Conservation (phyloP, 2,888 invertebrate species). For the Drosophila sordidula region DNA sequence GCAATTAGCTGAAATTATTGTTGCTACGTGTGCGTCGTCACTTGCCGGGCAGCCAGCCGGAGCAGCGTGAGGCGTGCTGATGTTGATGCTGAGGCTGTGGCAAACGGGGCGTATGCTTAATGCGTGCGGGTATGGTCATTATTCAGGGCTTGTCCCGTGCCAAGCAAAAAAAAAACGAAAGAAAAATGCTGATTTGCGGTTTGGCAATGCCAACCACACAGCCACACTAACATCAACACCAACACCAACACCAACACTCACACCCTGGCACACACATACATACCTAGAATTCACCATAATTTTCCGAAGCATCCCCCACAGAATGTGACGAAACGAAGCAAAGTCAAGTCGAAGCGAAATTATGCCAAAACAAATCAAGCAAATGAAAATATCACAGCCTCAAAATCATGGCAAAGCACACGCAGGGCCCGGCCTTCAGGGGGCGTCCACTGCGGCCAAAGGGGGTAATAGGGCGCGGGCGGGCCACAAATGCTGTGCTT, state of each 20-base stretch:
- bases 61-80: neutral
- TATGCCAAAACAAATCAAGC: conserved; percentile 81
- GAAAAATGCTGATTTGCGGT: conserved; percentile 77
- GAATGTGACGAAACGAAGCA: conserved; percentile 32
- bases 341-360: conserved; percentile 59
- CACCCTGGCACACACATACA: conserved; percentile 3
- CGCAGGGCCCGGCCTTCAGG: conserved; percentile 32
- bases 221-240: neutral
- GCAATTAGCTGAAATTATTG: conserved; percentile 83
- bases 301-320: conserved; percentile 37
- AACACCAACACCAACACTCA: conserved; percentile 1
- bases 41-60: conserved; percentile 42
- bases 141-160: conserved; percentile 46
- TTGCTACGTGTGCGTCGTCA: conserved; percentile 79
- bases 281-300: conserved; percentile 54
- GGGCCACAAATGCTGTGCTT: conserved; percentile 79
- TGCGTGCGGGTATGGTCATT: conserved; percentile 60
- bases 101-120: conserved; percentile 67
- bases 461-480: neutral
- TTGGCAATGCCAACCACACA: conserved; percentile 50
- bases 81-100: neutral
- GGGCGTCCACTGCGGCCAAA: neutral
- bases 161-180: conserved; percentile 48
- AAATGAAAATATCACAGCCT: conserved; percentile 78
- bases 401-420: conserved; percentile 72